Conservation (phyloP, 2,113 vertebrate species). For the Salvelinus namaycush region DNA sequence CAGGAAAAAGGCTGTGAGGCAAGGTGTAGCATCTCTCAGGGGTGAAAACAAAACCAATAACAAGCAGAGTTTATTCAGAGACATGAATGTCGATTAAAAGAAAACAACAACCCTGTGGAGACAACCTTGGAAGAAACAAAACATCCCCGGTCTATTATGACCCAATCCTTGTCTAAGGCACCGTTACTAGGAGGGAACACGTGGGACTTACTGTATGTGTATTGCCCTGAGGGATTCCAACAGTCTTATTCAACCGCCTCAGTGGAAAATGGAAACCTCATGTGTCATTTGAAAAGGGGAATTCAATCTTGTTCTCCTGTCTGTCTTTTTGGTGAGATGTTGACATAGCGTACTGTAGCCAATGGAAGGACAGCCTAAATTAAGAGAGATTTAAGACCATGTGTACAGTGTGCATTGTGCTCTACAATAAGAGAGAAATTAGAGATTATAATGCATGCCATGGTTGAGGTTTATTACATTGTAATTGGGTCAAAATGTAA, state of each 20-base stretch:
- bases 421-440: no score
- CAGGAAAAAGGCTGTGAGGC: constrained; percentile 15
- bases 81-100: constrained; percentile 31
- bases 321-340: background rate
- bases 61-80: constrained; percentile 25
- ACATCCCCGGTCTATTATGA: constrained; percentile 32
- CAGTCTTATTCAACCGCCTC: background rate
- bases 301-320: background rate
- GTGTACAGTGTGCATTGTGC: no score
- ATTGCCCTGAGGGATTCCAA: background rate
- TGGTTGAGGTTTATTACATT: no score
- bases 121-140: constrained; percentile 1
- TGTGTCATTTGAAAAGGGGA: background rate
- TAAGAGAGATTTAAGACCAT: no score
- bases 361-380: no score
- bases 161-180: constrained; percentile 33
- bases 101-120: constrained; percentile 7
- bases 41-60: constrained; percentile 41
- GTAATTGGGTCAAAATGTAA: no score
- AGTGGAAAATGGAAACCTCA: constrained; percentile 6
- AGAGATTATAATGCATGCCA: no score
- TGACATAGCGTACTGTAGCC: background rate
- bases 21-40: constrained; percentile 2
- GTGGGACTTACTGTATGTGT: constrained; percentile 10
- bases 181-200: constrained; percentile 1